Percentiles rank a stretch among this genome's conserved stretches.
phyloP scores from a whole-genome alignment of 1,140 invertebrate genomes.

The Asobara japonica region DNA sequence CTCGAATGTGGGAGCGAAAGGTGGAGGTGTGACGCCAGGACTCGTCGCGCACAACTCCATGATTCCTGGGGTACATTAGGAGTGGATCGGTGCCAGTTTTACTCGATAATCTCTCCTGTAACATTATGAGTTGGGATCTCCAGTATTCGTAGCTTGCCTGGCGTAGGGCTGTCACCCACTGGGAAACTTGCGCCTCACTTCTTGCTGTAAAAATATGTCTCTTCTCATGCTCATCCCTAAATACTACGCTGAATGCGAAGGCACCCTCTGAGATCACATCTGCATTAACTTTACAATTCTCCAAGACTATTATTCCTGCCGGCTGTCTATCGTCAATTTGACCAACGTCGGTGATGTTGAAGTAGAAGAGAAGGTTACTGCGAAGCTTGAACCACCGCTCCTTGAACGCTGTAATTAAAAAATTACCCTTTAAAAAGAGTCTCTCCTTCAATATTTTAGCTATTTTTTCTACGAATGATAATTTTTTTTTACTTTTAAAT shows the following conservation, averaged over 20 bases:
- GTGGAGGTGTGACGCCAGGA: constrained; percentile 53
- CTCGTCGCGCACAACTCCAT: constrained; percentile 64
- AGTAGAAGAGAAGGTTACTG: constrained; percentile 78
- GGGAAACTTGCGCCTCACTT: constrained; percentile 70
- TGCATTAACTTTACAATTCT: constrained; percentile 73
- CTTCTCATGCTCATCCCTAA: constrained; percentile 74
- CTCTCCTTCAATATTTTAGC: not conserved
- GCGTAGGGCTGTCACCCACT: constrained; percentile 71
- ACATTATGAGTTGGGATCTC: constrained; percentile 67
- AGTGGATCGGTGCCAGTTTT: constrained; percentile 74
- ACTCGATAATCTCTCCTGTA: constrained; percentile 70
- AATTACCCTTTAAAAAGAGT: not conserved
- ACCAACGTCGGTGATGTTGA: constrained; percentile 75
- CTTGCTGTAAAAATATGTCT: constrained; percentile 73
- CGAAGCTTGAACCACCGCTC: constrained; percentile 79
- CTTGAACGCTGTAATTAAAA: constrained; percentile 68
- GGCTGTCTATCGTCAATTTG: constrained; percentile 73
- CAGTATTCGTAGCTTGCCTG: constrained; percentile 73
- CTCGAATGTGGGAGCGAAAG: constrained; percentile 60
- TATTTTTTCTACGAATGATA: too few relatives aligned
- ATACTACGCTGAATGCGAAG: constrained; percentile 76
- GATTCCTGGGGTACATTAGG: constrained; percentile 72
- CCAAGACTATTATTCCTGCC: constrained; percentile 74
- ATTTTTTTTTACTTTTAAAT: too few relatives aligned
- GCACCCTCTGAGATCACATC: constrained; percentile 71